phyloP scores from a whole-genome alignment of 2,113 vertebrate species.

The Tachuris rubrigastra region DNA sequence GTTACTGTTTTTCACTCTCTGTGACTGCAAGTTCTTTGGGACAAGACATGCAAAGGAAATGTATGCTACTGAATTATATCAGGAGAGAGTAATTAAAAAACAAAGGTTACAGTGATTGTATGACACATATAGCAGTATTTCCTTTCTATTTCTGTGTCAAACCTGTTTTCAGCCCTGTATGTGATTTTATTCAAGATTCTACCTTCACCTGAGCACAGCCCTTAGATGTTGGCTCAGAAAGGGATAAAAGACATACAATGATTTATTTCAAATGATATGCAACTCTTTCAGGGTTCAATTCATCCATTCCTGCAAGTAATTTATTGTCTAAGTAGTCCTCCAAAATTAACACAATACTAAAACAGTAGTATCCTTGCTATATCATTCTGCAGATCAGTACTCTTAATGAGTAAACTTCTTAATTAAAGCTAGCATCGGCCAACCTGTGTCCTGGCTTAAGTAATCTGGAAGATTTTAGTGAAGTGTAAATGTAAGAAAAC shows the following conservation, averaged over 20 bases:
- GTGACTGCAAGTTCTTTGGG: not conserved
- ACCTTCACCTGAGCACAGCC: not conserved
- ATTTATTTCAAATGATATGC: not conserved
- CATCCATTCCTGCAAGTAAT: not conserved
- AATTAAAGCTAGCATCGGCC: not conserved
- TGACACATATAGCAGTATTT: not conserved
- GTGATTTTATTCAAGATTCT: not conserved
- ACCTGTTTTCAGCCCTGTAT: not conserved
- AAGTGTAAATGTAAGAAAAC: not conserved
- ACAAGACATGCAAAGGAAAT: not conserved
- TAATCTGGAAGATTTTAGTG: not conserved
- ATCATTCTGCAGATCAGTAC: not conserved
- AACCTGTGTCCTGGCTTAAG: not conserved
- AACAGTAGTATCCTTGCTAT: not conserved
- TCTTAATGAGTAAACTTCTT: not conserved
- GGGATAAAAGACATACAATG: not conserved
- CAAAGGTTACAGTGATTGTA: not conserved
- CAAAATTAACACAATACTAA: not conserved
- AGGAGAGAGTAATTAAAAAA: not conserved
- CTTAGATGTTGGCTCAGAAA: not conserved
- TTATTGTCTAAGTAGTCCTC: not conserved
- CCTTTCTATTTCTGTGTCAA: not conserved
- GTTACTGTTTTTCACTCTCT: not conserved
- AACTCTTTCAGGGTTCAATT: not conserved
- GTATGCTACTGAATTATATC: not conserved